These are phyloP conservation scores for Calypte anna DNA, from an alignment of 2,113 vertebrate genomes.

Conservation along the genomic window DNA sequence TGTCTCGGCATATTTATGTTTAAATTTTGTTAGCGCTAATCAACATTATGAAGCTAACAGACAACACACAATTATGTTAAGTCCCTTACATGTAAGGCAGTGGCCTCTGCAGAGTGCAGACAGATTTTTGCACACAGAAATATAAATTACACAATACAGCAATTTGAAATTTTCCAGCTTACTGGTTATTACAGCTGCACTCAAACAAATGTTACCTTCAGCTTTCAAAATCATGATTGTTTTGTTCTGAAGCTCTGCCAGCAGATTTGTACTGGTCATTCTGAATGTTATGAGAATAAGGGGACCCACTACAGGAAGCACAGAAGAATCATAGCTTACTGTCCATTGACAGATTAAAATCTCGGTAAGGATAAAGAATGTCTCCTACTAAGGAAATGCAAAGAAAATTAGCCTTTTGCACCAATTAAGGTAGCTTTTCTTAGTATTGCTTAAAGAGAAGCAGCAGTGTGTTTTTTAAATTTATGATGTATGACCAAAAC, in stretches of 20 bases:
- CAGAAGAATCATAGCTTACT: neutral
- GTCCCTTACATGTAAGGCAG: slow-evolving; percentile 17
- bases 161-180: slow-evolving; percentile 8
- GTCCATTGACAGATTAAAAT: neutral
- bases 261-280: neutral
- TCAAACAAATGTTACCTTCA: neutral
- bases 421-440: neutral
- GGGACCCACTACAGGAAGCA: neutral
- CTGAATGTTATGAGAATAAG: neutral
- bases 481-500: neutral
- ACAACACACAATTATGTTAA: slow-evolving; percentile 25
- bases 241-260: neutral
- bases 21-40: slow-evolving; percentile 38
- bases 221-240: neutral
- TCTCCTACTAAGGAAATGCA: neutral
- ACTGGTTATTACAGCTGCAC: neutral
- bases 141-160: neutral
- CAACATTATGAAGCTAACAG: slow-evolving; percentile 31
- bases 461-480: neutral
- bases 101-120: neutral
- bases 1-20: slow-evolving; percentile 26
- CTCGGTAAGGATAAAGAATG: neutral
- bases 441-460: neutral
- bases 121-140: neutral
- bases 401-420: neutral